A percentile compares a stretch with the other conserved stretches of the same genome.
phyloP scores from a whole-genome alignment of 1,140 invertebrate genomes.

The Kradibia gibbosae region DNA sequence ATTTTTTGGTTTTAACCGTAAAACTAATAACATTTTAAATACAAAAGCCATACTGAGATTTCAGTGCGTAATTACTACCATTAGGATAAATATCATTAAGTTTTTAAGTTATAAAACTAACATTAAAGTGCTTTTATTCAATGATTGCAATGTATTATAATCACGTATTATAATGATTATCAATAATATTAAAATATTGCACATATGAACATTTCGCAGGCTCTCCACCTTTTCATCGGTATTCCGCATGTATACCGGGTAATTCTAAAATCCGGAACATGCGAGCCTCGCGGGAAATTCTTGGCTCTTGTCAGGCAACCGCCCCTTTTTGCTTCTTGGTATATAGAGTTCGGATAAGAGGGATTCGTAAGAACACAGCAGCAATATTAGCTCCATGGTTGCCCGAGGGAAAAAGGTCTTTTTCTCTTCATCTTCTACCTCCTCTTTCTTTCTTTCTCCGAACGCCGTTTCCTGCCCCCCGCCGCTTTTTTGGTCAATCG shows the following conservation, averaged over 20 bases:
- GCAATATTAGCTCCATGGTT: neutral
- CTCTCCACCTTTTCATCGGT: neutral
- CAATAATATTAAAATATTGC: no score
- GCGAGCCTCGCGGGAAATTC: slow-evolving; percentile 72
- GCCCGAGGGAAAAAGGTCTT: slow-evolving; percentile 54
- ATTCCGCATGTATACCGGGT: slow-evolving; percentile 11
- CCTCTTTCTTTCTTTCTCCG: neutral
- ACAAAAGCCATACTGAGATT: no score
- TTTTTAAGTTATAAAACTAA: no score
- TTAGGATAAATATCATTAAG: no score
- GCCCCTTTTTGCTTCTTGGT: slow-evolving; percentile 30
- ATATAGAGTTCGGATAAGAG: neutral
- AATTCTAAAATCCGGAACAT: slow-evolving; percentile 71
- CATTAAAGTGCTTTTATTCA: no score
- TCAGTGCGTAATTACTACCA: no score
- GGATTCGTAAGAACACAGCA: slow-evolving; percentile 3
- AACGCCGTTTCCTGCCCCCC: neutral
- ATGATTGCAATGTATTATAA: no score
- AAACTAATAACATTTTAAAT: no score
- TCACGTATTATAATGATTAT: no score
- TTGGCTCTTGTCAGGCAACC: slow-evolving; percentile 53
- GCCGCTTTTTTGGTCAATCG: neutral
- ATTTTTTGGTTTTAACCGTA: no score
- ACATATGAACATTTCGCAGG: no score
- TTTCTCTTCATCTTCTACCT: slow-evolving; percentile 53